A percentile compares a stretch with the other conserved stretches of the same genome.
These are phyloP conservation scores for Achroia grisella DNA, from an alignment of 1,140 invertebrate genomes.

Conservation along the genomic window DNA sequence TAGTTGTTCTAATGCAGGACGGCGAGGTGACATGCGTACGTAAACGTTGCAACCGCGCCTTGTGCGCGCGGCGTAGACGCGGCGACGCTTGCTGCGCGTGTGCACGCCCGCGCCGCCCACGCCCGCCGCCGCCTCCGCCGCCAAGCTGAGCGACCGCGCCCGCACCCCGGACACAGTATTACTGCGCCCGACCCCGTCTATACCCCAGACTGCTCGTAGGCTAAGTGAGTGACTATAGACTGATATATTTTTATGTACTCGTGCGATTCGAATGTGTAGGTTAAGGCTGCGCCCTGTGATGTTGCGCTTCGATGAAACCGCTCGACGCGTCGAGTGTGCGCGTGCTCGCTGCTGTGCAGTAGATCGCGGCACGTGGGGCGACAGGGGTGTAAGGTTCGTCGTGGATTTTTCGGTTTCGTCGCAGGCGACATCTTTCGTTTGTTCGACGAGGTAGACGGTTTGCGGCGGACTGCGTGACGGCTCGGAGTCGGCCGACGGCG, in stretches of 20 bases:
- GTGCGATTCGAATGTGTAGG: constrained; percentile 54
- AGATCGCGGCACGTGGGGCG: no score
- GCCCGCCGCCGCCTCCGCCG: constrained; percentile 27
- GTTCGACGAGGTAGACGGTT: constrained; percentile 14
- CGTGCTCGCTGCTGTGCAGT: no score
- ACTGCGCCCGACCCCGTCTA: constrained; percentile 17
- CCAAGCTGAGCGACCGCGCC: constrained; percentile 36
- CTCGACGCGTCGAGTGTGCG: no score
- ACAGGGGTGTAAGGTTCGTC: not conserved
- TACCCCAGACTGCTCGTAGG: constrained; percentile 34
- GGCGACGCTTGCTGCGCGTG: constrained; percentile 58
- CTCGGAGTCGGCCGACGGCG: constrained; percentile 28
- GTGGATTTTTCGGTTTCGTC: constrained; percentile 4
- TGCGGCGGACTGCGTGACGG: constrained; percentile 36
- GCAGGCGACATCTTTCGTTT: not conserved
- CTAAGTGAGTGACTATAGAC: constrained; percentile 60
- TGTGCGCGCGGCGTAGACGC: constrained; percentile 73
- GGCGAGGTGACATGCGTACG: constrained; percentile 84
- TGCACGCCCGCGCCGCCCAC: constrained; percentile 57
- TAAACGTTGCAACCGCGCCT: constrained; percentile 83
- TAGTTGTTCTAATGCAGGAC: constrained; percentile 75
- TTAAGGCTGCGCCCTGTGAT: constrained; percentile 15
- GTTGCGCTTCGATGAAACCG: no score
- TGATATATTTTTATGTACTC: constrained; percentile 67
- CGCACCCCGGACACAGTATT: not conserved